phyloP scores from a whole-genome alignment of 2,888 invertebrate genomes.

The Drosophila anceps region DNA sequence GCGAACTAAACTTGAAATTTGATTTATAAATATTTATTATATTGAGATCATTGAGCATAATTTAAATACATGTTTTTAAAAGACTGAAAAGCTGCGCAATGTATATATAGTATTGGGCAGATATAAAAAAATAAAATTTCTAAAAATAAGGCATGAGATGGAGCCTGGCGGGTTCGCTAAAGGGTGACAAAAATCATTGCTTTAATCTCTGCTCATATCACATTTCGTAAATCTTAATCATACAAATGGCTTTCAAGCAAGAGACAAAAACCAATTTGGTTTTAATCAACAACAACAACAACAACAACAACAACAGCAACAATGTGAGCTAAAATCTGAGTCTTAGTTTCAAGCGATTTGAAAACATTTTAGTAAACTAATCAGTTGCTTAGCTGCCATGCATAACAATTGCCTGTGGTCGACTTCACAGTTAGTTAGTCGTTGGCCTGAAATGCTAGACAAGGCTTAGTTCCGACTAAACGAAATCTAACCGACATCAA shows the following conservation, averaged over 20 bases:
- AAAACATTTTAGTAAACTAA: constrained; percentile 61
- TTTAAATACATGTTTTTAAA: background rate
- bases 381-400: constrained; percentile 64
- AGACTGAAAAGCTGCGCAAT: background rate
- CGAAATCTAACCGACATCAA: constrained; percentile 79
- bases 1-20: constrained; percentile 14
- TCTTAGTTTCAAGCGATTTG: constrained; percentile 33
- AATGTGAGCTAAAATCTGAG: constrained; percentile 33
- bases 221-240: background rate
- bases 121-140: no score
- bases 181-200: no score
- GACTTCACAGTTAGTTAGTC: constrained; percentile 12
- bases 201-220: background rate
- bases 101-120: no score
- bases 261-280: constrained; percentile 42
- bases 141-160: no score
- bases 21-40: background rate
- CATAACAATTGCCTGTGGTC: constrained; percentile 70
- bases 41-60: background rate
- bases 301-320: constrained; percentile 9
- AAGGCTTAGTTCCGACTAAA: constrained; percentile 63
- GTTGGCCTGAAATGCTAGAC: constrained; percentile 32
- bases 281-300: constrained; percentile 33
- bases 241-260: background rate
- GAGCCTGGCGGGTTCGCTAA: no score